Evolutionary conservation across 2,888 invertebrate species (phyloP).

Genomic region (Watsonalla binaria): DNA sequence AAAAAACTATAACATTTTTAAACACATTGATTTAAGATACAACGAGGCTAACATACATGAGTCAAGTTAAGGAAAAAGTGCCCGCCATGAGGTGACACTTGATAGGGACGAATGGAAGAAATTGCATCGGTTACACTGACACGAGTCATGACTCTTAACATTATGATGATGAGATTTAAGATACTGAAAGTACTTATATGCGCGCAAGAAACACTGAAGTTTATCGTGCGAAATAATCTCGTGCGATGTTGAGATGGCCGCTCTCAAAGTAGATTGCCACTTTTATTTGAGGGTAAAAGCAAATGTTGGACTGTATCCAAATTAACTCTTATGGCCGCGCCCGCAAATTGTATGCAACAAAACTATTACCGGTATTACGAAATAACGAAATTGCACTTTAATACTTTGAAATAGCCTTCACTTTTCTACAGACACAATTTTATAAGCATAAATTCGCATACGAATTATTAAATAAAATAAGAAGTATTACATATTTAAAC

Average conservation of each 20-base stretch:
- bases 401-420: neutral
- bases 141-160: too few species aligned
- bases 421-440: neutral
- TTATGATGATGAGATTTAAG: too few species aligned
- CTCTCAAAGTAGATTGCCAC: conserved; percentile 37
- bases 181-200: too few species aligned
- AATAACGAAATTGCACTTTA: conserved; percentile 21
- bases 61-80: too few species aligned
- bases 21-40: neutral
- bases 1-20: neutral
- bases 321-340: conserved; percentile 64
- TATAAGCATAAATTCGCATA: neutral
- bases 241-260: conserved; percentile 10
- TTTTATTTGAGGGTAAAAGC: conserved; percentile 64
- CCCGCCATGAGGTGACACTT: too few species aligned
- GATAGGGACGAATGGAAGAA: too few species aligned
- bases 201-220: neutral
- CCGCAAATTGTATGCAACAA: conserved; percentile 58
- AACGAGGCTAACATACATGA: too few species aligned
- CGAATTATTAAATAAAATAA: too few species aligned
- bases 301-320: conserved; percentile 66
- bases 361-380: conserved; percentile 39
- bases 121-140: too few species aligned
- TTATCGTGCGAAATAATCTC: neutral
- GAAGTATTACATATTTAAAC: too few species aligned